A percentile compares a stretch with the other conserved stretches of the same genome.
Conservation (phyloP, 35 echinoderm and acorn worm genomes). For the Heliocidaris erythrogramma region DNA sequence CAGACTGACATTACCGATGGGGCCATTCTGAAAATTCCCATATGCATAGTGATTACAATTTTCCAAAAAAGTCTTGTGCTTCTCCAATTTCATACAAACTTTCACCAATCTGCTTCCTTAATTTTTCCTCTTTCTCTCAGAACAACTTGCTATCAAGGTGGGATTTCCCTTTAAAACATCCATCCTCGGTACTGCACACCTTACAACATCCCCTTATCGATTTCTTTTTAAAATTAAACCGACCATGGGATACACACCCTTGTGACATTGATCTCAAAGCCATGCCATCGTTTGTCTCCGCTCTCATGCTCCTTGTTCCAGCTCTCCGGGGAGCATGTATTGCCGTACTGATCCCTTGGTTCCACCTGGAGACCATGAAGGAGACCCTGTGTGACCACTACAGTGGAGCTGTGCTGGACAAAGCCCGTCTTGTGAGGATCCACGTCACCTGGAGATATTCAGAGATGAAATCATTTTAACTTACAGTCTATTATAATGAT, state of each 20-base stretch:
- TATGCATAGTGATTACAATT: too few relatives aligned
- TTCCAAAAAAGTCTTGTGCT: too few relatives aligned
- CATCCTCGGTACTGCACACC: too few relatives aligned
- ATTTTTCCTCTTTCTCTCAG: too few relatives aligned
- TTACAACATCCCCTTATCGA: too few relatives aligned
- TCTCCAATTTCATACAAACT: too few relatives aligned
- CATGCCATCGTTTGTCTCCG: slow-evolving; percentile 60
- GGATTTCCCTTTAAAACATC: too few relatives aligned
- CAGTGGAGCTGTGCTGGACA: slow-evolving; percentile 85
- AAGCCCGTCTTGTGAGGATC: slow-evolving; percentile 87
- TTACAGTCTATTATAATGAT: neutral
- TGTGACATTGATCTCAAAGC: slow-evolving; percentile 76
- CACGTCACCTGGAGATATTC: slow-evolving; percentile 59
- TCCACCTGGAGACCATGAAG: slow-evolving; percentile 70
- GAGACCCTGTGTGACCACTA: slow-evolving; percentile 62
- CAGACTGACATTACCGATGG: too few relatives aligned
- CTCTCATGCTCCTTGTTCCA: slow-evolving; percentile 47
- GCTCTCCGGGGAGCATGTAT: slow-evolving; percentile 71
- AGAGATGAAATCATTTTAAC: neutral
- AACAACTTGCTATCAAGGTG: too few relatives aligned
- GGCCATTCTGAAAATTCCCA: too few relatives aligned
- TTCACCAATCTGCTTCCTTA: too few relatives aligned
- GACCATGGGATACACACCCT: slow-evolving; percentile 55
- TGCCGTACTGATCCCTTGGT: slow-evolving; percentile 84
- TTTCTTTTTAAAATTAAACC: too few relatives aligned